Evolutionary conservation across 2,797 vertebrate species (phyloP).

Genomic region (Ceryle rudis): DNA sequence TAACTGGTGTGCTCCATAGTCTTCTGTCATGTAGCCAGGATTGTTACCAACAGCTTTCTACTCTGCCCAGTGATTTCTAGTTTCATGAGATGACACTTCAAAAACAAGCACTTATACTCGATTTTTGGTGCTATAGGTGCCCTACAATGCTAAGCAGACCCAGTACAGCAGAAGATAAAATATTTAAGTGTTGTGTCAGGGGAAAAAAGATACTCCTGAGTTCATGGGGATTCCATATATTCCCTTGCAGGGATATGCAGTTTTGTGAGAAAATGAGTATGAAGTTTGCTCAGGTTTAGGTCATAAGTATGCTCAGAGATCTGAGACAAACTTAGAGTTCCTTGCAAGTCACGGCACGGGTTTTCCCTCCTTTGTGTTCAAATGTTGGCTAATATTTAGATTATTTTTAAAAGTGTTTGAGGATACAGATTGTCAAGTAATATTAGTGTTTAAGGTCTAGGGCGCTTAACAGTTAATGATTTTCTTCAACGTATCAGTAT

Average conservation of each 20-base stretch:
- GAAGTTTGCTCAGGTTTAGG: not conserved
- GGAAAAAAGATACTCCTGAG: not conserved
- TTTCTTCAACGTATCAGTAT: not conserved
- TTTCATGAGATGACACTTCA: not conserved
- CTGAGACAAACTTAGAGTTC: not conserved
- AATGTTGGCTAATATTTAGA: not conserved
- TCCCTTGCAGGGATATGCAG: not conserved
- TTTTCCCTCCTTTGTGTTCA: not conserved
- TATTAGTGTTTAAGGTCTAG: not conserved
- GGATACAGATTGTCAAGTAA: not conserved
- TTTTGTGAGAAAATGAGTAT: not conserved
- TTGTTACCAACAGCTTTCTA: not conserved
- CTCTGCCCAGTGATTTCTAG: not conserved
- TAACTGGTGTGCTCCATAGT: not conserved
- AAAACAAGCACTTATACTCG: not conserved
- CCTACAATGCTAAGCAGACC: not conserved
- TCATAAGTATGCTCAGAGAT: not conserved
- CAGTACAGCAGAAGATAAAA: not conserved
- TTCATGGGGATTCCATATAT: not conserved
- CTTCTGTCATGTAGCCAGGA: not conserved
- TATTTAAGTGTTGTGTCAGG: not conserved
- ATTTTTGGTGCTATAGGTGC: not conserved
- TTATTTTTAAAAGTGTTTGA: not conserved
- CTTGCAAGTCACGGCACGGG: not conserved
- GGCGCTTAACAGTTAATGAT: not conserved